phyloP scores from a whole-genome alignment of 2,797 vertebrate species.

The Schizopygopsis malacanthus region DNA sequence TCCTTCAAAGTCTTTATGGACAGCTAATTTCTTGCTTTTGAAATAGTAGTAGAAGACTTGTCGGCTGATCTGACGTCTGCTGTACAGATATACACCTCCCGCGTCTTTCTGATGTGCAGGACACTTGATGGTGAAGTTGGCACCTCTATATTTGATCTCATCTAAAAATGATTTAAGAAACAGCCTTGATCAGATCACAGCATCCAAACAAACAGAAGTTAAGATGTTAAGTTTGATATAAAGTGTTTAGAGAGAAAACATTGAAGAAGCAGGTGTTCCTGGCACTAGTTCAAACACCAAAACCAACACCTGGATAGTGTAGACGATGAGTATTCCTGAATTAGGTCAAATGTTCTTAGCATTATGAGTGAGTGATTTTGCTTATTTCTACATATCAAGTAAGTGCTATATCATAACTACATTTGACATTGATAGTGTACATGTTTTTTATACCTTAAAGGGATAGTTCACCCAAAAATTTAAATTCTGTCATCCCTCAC shows the following conservation, averaged over 20 bases:
- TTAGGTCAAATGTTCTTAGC: neutral
- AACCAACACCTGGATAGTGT: neutral
- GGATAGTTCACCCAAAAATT: neutral
- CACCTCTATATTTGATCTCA: constrained; percentile 19
- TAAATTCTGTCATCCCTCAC: neutral
- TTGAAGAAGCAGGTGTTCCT: neutral
- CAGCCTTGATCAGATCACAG: constrained; percentile 7
- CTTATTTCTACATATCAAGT: too few relatives aligned
- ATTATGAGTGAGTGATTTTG: neutral
- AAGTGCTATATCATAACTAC: too few relatives aligned
- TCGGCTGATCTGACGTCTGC: fast-evolving
- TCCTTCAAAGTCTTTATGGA: fast-evolving
- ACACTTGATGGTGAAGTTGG: constrained; percentile 11
- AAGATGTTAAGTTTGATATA: neutral
- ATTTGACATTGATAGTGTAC: neutral
- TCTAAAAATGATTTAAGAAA: constrained; percentile 20
- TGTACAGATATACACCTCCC: neutral
- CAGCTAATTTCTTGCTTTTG: fast-evolving
- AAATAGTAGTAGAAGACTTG: neutral
- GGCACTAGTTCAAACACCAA: neutral
- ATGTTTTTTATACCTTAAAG: neutral
- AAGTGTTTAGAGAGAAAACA: neutral
- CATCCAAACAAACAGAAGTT: neutral
- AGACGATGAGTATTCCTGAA: neutral
- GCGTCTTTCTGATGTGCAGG: fast-evolving